Base-by-base conservation (phyloP, 2,888 invertebrate genomes). In the Parascotia fuliginaria region DNA sequence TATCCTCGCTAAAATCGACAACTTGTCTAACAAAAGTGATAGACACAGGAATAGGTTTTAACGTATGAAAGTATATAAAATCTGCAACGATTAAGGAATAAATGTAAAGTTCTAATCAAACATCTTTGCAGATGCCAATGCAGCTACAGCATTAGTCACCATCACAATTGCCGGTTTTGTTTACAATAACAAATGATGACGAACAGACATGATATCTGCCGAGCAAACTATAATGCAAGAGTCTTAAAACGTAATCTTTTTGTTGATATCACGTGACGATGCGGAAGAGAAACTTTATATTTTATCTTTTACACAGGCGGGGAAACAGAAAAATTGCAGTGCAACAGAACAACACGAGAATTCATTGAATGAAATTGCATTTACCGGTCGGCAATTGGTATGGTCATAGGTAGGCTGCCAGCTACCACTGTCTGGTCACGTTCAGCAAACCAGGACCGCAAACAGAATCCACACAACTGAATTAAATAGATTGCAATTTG, bases 341-440 rank as follows among this genome's bases (percentile, higher is more conserved):
- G 52, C 43, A 49, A 60, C 16, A 58, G 55, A 58, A 42, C 54
- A 50, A 56, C 44, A 37, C 46, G 60, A 60, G 53, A 70, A 65
- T 77, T 72, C 63, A 69, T 76, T 74, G 70, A 75, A 44, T 64
- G 67, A 65, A 72, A 75, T 73, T 72, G 70, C 67, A 73, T 75
- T 79, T 76, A 41, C 61, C 68, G 72, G 66, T 65, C 54, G 62
- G 73, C 79, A 79, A 80, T 80, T 82, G 81, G 79, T 76, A 70
- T 75, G 77, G 83, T 78, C 83, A 81, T 79, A 73, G 73, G 76
- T 75, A 72, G 75, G 70, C 73, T 54, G 66, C 67, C 77, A 77
- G 81, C 75, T 73, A 70, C n/a, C n/a, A n/a, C 77, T 74, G 88
- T 89, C 90, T 87, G 87, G 88, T 90, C 91, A 92, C 91, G 90